Percentiles rank a stretch among this genome's conserved stretches.
phyloP scores from a whole-genome alignment of 30 jellyfish, hydroid and myxozoan species.

The Mastigias papua region DNA sequence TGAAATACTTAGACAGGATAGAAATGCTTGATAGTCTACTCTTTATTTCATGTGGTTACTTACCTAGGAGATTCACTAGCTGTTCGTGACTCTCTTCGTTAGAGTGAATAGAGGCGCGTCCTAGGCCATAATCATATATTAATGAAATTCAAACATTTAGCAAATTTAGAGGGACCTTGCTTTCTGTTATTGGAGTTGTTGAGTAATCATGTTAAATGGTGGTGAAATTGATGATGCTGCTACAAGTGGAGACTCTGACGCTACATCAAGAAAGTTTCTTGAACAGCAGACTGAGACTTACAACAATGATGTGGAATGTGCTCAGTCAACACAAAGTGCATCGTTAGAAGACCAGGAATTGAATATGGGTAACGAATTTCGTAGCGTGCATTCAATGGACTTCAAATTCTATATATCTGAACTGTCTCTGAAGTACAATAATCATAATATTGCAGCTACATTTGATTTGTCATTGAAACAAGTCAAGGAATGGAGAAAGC shows the following conservation, averaged over 20 bases:
- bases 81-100: no score
- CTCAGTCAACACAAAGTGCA: not conserved
- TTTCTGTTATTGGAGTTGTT: no score
- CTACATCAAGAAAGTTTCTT: conserved; percentile 20
- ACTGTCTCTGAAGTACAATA: conserved; percentile 49
- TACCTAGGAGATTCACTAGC: no score
- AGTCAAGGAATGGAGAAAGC: conserved; percentile 63
- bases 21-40: no score
- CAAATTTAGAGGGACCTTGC: no score
- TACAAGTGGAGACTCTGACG: conserved; percentile 49
- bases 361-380: conserved; percentile 42
- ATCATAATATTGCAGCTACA: conserved; percentile 44
- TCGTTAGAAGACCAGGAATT: conserved; percentile 27
- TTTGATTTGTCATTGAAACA: conserved; percentile 29
- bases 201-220: conserved; percentile 28
- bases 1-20: no score
- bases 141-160: no score
- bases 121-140: no score
- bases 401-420: conserved; percentile 66
- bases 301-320: not conserved
- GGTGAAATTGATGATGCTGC: conserved; percentile 38
- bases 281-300: no score
- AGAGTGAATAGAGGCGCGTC: no score
- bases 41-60: no score
- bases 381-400: conserved; percentile 63